phyloP scores from a whole-genome alignment of 2,113 vertebrate genomes.

The Cyrtonyx montezumae region DNA sequence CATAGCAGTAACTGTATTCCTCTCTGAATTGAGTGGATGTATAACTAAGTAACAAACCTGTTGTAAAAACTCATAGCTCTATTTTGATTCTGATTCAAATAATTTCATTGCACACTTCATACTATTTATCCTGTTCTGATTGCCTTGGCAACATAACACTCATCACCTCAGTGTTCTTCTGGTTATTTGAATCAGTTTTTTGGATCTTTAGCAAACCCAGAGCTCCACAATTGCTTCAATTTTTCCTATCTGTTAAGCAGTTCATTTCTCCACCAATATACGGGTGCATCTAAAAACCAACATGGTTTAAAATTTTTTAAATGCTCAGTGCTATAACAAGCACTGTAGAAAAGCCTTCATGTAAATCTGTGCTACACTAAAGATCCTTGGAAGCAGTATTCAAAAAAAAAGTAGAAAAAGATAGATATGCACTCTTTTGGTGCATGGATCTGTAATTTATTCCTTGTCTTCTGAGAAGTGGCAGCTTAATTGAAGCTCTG shows the following conservation, averaged over 20 bases:
- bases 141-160: neutral
- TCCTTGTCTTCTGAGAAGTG: constrained; percentile 6
- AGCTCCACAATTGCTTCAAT: neutral
- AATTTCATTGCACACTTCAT: neutral
- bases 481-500: constrained; percentile 54
- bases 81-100: neutral
- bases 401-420: neutral
- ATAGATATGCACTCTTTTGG: constrained; percentile 9
- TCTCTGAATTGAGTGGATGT: neutral
- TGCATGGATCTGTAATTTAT: neutral
- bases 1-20: neutral
- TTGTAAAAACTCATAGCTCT: neutral
- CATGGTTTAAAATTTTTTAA: neutral
- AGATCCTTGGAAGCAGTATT: neutral
- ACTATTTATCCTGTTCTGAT: neutral
- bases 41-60: neutral
- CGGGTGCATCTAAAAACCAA: neutral
- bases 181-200: neutral
- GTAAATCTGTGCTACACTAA: neutral
- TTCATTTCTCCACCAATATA: neutral
- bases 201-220: neutral
- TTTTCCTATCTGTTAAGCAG: neutral
- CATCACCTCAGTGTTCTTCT: neutral
- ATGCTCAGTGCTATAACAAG: neutral
- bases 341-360: neutral